Base-by-base conservation (phyloP, 2,888 invertebrate species). In the Pimpla rufipes region DNA sequence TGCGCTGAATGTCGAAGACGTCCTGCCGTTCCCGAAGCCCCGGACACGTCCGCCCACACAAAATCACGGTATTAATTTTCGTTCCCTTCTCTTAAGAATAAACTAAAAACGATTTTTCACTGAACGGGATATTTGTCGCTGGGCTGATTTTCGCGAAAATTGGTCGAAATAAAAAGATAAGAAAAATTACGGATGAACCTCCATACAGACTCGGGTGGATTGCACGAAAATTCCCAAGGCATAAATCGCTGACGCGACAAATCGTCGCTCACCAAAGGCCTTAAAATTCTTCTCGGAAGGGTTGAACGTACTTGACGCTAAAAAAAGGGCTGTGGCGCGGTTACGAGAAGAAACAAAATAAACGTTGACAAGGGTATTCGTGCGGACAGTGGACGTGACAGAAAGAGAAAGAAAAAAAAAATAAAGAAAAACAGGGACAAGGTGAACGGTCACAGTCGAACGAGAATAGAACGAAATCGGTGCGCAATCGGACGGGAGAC, bases 1-100 rank as follows among this genome's bases (percentile, higher is more conserved):
- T 95, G 94, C 96, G 95, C 94, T 94, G 94, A 94, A 95, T 95
- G 92, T 95, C 94, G 95, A 95, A 96, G 93, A 96, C 94, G 92
- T 95, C 96, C 96, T 96, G 95, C 95, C 94, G 70, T 78, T n/a
- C 94, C 93, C 88, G 88, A 90, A 89, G 79, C 75, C 68, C 76
- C 76, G 79, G 45, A 57, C 75, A 83, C 71, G 77, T 79, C 67
- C 74, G 77, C 82, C 52, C 75, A 62, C 71, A 80, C 73, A 85
- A 81, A 79, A 57, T 81, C 73, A 84, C 79, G 62, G 50, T 55
- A 73, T 71, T 57, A 50, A 55, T 45, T 21, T 37, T n/a, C 64
- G 50, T 29, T 5, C 29, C 29, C 29, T 3, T 29, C 5, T 29
- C 5, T 29, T 3, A 78, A 62, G 8, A 35, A 68, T 47, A 68